Base-by-base conservation (phyloP, 2,888 invertebrate genomes). In the Cyaniris semiargus region DNA sequence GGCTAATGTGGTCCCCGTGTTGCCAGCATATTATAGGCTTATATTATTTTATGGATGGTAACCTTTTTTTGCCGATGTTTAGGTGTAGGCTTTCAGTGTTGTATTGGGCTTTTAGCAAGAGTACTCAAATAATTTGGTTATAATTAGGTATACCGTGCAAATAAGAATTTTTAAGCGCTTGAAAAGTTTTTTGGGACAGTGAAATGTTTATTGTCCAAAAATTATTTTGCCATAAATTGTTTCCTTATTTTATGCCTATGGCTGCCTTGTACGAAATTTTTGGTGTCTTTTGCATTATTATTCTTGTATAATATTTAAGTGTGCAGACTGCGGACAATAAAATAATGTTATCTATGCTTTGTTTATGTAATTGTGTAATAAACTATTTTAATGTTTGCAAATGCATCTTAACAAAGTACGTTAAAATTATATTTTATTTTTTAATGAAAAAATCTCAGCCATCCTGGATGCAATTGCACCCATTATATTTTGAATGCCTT, bases 31-130 rank as follows among this genome's bases (percentile, higher is more conserved):
- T 44, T 23, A 66, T 15, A 18, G 15, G 15, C 6, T 10, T 66
- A 66, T 15, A 23, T n/a, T 13, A 23, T 66, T 31, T 27, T 66
- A 31, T 66, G 18, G 66, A 6, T 60, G 60, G 60, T 23, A 27
- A 31, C 66, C 15, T 66, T 15, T 27, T 6, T 21, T 31, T 1
- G 23, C 23, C 21, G 60, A 60, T 21, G 60, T 21, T 60, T 60
- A 23, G 23, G 23, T 60, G 8, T 21, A 27, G 15, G 66, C 66
- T 66, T 66, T 66, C 27, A 66, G 27, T 66, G 66, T 66, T 66
- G 66, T 66, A 66, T 18, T 66, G 27, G 27, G 66, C 66, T 66
- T 66, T 60, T 23, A 53, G 60, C 60, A 60, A 21, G 21, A 58
- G 21, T 21, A 58, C 8, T 58, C n/a, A 58, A 58, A 21, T 21